Percentiles rank a stretch among this genome's conserved stretches.
Evolutionary conservation across 2,113 vertebrate genomes (phyloP).

Genomic region (Psephotus haematonotus): DNA sequence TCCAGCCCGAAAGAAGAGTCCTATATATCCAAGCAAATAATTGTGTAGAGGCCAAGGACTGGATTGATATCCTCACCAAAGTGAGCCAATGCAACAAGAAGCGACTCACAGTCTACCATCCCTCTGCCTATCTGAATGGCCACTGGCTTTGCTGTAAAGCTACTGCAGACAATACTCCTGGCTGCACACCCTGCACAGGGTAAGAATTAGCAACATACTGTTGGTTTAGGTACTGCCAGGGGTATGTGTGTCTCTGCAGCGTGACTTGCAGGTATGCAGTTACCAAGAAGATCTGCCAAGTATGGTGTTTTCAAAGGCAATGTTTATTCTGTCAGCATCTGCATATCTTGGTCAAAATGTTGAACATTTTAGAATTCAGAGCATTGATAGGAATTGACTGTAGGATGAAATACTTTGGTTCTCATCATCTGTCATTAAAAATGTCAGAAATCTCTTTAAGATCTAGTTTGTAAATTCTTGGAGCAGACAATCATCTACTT

Average conservation of each 20-base stretch:
- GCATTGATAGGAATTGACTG: background rate
- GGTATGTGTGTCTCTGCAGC: background rate
- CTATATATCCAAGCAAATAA: constrained; percentile 99
- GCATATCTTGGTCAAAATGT: background rate
- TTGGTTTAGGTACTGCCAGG: background rate
- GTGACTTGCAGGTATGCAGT: background rate
- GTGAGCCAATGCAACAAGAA: constrained; percentile 98
- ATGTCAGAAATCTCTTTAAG: background rate
- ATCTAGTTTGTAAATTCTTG: background rate
- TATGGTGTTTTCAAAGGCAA: background rate
- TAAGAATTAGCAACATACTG: constrained; percentile 46
- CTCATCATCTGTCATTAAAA: background rate
- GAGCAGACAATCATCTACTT: background rate
- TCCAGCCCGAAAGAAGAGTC: constrained; percentile 91
- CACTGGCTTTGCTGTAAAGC: constrained; percentile 98
- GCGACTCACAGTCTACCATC: constrained; percentile 93
- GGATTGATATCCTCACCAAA: constrained; percentile 98
- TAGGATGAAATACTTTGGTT: background rate
- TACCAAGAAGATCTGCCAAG: background rate
- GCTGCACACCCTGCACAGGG: constrained; percentile 95
- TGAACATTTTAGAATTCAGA: background rate
- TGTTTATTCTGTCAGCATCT: background rate
- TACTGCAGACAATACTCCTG: constrained; percentile 83
- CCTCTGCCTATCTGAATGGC: constrained; percentile 95
- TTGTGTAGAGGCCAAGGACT: constrained; percentile 96